A percentile compares a stretch with the other conserved stretches of the same genome.
phyloP scores from a whole-genome alignment of 1,140 invertebrate species.

The Drosophila funebris region DNA sequence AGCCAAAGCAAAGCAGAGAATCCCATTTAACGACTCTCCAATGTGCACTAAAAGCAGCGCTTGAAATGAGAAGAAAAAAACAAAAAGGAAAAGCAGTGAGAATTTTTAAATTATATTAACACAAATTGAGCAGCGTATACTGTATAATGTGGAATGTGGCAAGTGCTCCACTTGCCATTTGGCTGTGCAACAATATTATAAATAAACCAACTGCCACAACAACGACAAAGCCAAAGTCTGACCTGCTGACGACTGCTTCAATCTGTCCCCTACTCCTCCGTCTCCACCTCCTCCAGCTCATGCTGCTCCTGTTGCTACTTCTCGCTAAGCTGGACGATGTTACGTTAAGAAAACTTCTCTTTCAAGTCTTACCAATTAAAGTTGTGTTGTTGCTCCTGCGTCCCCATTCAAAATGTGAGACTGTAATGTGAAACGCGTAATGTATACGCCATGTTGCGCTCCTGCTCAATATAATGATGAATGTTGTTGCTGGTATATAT shows the following conservation, averaged over 20 bases:
- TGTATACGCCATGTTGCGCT: slow-evolving; percentile 58
- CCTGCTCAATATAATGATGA: slow-evolving; percentile 30
- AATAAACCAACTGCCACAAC: slow-evolving; percentile 54
- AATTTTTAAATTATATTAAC: slow-evolving; percentile 77
- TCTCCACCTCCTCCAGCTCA: neutral
- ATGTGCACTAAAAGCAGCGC: slow-evolving; percentile 61
- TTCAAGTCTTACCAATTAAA: slow-evolving; percentile 75
- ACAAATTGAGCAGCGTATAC: slow-evolving; percentile 52
- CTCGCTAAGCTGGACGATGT: neutral
- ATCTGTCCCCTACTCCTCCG: neutral
- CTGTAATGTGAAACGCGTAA: slow-evolving; percentile 69
- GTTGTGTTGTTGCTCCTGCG: slow-evolving; percentile 19
- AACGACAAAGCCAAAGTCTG: slow-evolving; percentile 39
- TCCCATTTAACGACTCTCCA: slow-evolving; percentile 71
- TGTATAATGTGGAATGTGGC: slow-evolving; percentile 14
- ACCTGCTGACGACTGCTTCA: slow-evolving; percentile 40
- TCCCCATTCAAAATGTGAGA: neutral
- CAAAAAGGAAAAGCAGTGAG: slow-evolving; percentile 28
- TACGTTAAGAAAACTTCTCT: slow-evolving; percentile 40
- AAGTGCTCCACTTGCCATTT: slow-evolving; percentile 17
- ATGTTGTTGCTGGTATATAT: neutral
- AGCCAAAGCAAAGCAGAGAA: slow-evolving; percentile 23
- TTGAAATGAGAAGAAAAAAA: slow-evolving; percentile 14
- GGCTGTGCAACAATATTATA: slow-evolving; percentile 60
- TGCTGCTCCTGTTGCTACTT: no score